A percentile compares a stretch with the other conserved stretches of the same genome.
Evolutionary conservation across 2,113 vertebrate species (phyloP).

Genomic region (Hippocampus zosterae): DNA sequence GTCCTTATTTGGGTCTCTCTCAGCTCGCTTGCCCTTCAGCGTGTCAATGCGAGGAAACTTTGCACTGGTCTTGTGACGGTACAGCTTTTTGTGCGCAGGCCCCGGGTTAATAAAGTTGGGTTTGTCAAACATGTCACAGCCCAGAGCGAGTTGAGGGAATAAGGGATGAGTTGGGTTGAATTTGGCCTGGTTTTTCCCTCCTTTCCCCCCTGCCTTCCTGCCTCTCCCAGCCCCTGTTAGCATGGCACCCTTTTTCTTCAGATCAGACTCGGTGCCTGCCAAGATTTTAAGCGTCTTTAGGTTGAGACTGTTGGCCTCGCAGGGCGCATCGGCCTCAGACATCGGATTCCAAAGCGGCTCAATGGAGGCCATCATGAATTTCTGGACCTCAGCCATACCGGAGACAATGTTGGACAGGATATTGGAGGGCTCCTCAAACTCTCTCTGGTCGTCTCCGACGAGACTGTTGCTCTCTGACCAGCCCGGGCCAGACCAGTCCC

Average conservation of each 20-base stretch:
- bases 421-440: slow-evolving; percentile 97
- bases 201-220: slow-evolving; percentile 84
- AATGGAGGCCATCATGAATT: slow-evolving; percentile 99
- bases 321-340: slow-evolving; percentile 83
- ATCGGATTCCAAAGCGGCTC: slow-evolving; percentile 93
- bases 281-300: slow-evolving; percentile 98
- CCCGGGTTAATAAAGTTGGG: slow-evolving; percentile 91
- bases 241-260: slow-evolving; percentile 84
- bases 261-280: slow-evolving; percentile 89
- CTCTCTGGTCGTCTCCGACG: slow-evolving; percentile 90
- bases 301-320: slow-evolving; percentile 94
- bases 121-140: slow-evolving; percentile 90
- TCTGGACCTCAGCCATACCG: slow-evolving; percentile 98
- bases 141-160: slow-evolving; percentile 79
- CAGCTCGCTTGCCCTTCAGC: slow-evolving; percentile 89
- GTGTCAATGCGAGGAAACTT: slow-evolving; percentile 95
- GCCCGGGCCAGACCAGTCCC: slow-evolving; percentile 79
- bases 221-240: slow-evolving; percentile 78
- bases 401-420: slow-evolving; percentile 98
- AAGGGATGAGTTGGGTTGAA: slow-evolving; percentile 76
- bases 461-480: slow-evolving; percentile 85
- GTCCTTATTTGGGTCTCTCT: slow-evolving; percentile 92
- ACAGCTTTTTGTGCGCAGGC: slow-evolving; percentile 98
- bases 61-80: slow-evolving; percentile 97
- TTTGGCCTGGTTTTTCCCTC: slow-evolving; percentile 86